A percentile compares a stretch with the other conserved stretches of the same genome.
Conservation (phyloP, 2,797 vertebrate genomes). For the Staurois parvus region DNA sequence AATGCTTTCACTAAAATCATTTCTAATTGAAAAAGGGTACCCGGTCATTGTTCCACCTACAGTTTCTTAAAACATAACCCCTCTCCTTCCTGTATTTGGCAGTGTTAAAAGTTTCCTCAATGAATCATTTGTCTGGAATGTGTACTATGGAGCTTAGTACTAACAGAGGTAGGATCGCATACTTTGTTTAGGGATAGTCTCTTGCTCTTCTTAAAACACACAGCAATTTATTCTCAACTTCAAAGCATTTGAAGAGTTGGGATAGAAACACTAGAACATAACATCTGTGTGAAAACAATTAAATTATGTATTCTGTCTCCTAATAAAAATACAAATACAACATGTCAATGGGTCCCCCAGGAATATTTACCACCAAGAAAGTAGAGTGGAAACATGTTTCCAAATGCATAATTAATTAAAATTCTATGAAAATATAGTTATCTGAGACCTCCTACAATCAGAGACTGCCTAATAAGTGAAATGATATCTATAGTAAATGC, state of each 20-base stretch:
- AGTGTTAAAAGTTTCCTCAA: slow-evolving; percentile 48
- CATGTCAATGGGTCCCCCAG: neutral
- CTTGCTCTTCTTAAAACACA: slow-evolving; percentile 40
- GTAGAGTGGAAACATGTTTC: neutral
- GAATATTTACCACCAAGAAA: slow-evolving; percentile 32
- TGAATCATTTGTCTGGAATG: slow-evolving; percentile 66
- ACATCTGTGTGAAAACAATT: slow-evolving; percentile 36
- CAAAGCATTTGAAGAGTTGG: slow-evolving; percentile 16
- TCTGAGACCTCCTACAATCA: slow-evolving; percentile 3
- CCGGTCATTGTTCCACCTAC: slow-evolving; percentile 4
- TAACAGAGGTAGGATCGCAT: slow-evolving; percentile 59
- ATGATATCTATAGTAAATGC: neutral
- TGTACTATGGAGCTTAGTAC: slow-evolving; percentile 60
- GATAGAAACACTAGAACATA: neutral
- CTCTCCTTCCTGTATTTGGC: slow-evolving; percentile 30
- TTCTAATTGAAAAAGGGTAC: neutral
- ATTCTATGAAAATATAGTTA: neutral
- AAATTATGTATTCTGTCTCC: neutral
- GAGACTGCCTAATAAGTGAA: neutral
- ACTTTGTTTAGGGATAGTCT: slow-evolving; percentile 57
- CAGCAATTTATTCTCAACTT: slow-evolving; percentile 10
- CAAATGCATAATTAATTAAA: neutral
- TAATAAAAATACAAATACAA: slow-evolving; percentile 3
- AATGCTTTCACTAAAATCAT: neutral
- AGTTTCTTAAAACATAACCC: neutral